These are phyloP conservation scores for Pteruthius melanotis DNA, from an alignment of 2,113 vertebrate species.

Conservation along the genomic window DNA sequence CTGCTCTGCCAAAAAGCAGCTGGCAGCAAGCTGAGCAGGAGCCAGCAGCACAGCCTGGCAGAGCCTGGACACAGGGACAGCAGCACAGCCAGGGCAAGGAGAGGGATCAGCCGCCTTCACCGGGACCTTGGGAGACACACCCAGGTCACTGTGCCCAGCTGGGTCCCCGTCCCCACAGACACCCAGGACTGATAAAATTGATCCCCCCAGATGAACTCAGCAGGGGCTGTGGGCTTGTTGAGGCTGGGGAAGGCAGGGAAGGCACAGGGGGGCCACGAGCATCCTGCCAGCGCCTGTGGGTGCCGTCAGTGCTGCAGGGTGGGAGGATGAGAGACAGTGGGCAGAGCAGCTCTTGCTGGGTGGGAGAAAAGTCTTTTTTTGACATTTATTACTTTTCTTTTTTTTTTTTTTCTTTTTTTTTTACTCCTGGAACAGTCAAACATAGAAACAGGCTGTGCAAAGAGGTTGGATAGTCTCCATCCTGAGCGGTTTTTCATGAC, in stretches of 20 bases:
- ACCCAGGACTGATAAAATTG: too few relatives aligned
- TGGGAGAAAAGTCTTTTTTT: background rate
- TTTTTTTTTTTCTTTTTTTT: accelerated
- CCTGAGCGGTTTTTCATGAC: background rate
- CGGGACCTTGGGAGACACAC: accelerated
- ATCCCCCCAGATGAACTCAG: accelerated
- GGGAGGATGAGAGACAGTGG: background rate
- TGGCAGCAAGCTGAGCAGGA: background rate
- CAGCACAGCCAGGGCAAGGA: background rate
- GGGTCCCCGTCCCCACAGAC: accelerated
- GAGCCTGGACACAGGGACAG: background rate
- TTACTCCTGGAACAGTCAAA: background rate
- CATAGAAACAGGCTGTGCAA: background rate
- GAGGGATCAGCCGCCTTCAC: accelerated
- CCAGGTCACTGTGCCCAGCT: too few relatives aligned
- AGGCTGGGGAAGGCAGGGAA: background rate
- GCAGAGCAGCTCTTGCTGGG: background rate
- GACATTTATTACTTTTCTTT: background rate
- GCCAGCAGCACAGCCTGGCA: background rate
- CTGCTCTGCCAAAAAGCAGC: background rate
- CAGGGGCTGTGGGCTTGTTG: background rate
- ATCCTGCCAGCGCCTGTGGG: accelerated
- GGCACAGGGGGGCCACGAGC: background rate
- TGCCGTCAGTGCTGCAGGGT: background rate
- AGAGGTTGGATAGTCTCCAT: background rate